Evolutionary conservation across 2,888 invertebrate species (phyloP).

Genomic region (Scotopteryx bipunctaria): DNA sequence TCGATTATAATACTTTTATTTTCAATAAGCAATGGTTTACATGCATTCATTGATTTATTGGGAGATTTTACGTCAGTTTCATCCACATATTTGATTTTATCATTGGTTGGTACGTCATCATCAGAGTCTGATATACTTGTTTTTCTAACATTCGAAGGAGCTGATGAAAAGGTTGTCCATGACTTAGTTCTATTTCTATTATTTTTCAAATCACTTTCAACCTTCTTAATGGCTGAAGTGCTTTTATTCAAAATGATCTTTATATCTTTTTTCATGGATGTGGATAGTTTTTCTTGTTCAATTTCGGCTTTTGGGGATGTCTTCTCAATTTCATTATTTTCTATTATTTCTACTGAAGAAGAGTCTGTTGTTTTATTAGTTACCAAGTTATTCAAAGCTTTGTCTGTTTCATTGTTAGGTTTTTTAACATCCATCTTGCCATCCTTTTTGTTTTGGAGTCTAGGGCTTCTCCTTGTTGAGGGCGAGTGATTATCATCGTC

Average conservation of each 20-base stretch:
- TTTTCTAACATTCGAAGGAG: constrained; percentile 1
- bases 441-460: constrained; percentile 43
- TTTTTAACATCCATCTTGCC: constrained; percentile 33
- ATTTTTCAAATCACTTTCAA: constrained; percentile 36
- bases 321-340: constrained; percentile 5
- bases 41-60: constrained; percentile 24
- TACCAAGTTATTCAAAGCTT: constrained; percentile 9
- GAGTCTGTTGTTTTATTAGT: neutral
- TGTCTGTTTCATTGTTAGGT: constrained; percentile 12
- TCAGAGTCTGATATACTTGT: constrained; percentile 51
- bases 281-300: constrained; percentile 41
- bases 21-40: neutral
- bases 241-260: constrained; percentile 54
- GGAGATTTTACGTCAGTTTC: constrained; percentile 21
- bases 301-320: constrained; percentile 19
- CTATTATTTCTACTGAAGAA: neutral
- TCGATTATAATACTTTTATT: too few species aligned
- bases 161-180: constrained; percentile 50
- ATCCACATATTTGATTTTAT: constrained; percentile 31
- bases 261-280: constrained; percentile 39
- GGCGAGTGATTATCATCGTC: constrained; percentile 30
- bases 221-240: constrained; percentile 46
- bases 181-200: constrained; percentile 67
- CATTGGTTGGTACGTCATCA: constrained; percentile 39
- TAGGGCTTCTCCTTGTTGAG: constrained; percentile 47